A percentile compares a stretch with the other conserved stretches of the same genome.
phyloP scores from a whole-genome alignment of 2,888 invertebrate species.

The Aphodius sticticus region DNA sequence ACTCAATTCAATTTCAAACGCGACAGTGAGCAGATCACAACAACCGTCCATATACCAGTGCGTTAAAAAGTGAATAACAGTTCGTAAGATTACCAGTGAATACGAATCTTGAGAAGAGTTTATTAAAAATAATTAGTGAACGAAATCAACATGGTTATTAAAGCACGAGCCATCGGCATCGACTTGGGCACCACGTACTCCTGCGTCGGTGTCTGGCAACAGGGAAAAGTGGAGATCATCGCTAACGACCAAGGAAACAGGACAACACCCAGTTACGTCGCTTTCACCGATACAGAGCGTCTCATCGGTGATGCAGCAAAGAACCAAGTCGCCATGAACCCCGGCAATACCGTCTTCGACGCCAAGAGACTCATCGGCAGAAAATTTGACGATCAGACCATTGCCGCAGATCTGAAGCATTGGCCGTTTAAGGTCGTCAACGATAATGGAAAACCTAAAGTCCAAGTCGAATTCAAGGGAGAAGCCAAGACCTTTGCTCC shows the following conservation, averaged over 20 bases:
- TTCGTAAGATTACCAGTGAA: not conserved
- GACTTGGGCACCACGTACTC: constrained; percentile 91
- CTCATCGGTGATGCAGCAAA: constrained; percentile 73
- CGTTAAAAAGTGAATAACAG: not conserved
- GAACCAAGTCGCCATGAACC: constrained; percentile 74
- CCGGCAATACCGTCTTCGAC: constrained; percentile 74
- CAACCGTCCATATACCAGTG: not conserved
- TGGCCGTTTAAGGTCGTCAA: constrained; percentile 81
- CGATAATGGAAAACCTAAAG: constrained; percentile 71
- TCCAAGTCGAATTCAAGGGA: constrained; percentile 71
- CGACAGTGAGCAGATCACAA: not conserved
- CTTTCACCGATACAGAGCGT: constrained; percentile 71
- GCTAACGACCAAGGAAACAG: constrained; percentile 74
- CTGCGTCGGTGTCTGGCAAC: constrained; percentile 85
- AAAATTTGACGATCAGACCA: constrained; percentile 75
- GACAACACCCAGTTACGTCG: constrained; percentile 77
- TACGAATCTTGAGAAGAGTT: not conserved
- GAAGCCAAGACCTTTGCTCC: constrained; percentile 70
- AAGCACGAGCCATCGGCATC: constrained; percentile 73
- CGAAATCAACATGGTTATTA: constrained; percentile 52
- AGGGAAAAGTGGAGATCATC: constrained; percentile 79
- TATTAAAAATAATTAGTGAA: not conserved
- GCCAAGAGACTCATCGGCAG: constrained; percentile 81
- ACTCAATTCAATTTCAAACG: constrained; percentile 30
- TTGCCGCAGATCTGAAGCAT: constrained; percentile 80